Evolutionary conservation across 1,140 invertebrate genomes (phyloP), one percentile per base, ranked within the genome.

Genomic region (Steinernema feltiae): DNA sequence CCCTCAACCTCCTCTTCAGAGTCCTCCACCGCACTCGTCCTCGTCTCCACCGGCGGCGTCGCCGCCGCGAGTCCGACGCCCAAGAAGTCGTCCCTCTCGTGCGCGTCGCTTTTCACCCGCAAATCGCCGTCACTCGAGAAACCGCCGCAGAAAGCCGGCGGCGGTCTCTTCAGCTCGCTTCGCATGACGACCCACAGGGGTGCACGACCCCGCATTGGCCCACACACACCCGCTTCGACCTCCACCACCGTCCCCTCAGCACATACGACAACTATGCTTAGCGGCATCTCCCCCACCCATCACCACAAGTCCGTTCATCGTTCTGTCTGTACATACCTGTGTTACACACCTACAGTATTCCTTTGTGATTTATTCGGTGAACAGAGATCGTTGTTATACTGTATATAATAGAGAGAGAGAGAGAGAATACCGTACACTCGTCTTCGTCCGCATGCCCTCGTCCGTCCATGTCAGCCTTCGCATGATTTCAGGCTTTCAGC

Each of bases 11-110:
- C 41, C 21, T 73, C 75, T 0, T 41, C 48, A 29, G 41, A 21
- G 32, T 53, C 75, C 41, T 72, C 74, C 70, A 31, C 74, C 71
- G n/a, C 69, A 63, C 53, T 63, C 53, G 53, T 63, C 15, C 27
- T 48, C 70, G 24, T 76, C 75, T 21, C 29, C 48, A 31, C 41
- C 24, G n/a, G n/a, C n/a, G n/a, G n/a, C n/a, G n/a, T n/a, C n/a
- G n/a, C n/a, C n/a, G n/a, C n/a, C n/a, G n/a, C n/a, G n/a, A n/a
- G n/a, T 73, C 1, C 29, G 35, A 30, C 32, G 24, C 75, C 48
- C 41, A 63, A 74, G 70, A 72, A 74, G 75, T 63, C 53, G 7
- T 63, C 53, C 35, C 46, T 76, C 70, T 77, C 74, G 32, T 21
- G 21, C 53, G 76, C 63, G 32, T 76, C 48, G 63, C 31, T 70